Conservation (phyloP, 2,113 vertebrate genomes). For the Colaptes auratus region DNA sequence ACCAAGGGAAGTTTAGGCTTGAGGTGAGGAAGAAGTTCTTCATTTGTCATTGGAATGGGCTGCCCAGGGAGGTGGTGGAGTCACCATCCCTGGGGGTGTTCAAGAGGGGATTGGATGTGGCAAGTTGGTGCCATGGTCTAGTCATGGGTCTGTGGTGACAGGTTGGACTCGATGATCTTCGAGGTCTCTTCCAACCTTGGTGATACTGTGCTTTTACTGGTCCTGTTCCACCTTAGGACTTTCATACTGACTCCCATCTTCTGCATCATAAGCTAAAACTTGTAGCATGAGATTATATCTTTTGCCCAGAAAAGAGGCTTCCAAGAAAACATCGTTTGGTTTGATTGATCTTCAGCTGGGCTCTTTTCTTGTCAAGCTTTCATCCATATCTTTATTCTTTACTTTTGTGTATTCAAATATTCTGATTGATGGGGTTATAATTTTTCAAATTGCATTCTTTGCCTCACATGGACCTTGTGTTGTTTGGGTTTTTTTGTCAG, state of each 20-base stretch:
- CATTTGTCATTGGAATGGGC: too few species aligned
- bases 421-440: neutral
- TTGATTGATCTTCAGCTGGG: neutral
- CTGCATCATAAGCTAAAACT: neutral
- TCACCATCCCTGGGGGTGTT: too few species aligned
- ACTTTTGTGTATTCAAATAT: neutral
- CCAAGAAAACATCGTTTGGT: neutral
- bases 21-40: too few species aligned
- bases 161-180: too few species aligned
- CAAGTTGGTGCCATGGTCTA: too few species aligned
- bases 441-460: neutral
- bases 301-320: neutral
- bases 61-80: too few species aligned
- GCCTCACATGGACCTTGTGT: neutral
- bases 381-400: neutral
- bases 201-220: neutral
- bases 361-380: neutral
- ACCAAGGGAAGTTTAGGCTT: too few species aligned
- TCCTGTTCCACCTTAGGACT: neutral
- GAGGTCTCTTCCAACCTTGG: too few species aligned
- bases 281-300: neutral
- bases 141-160: too few species aligned
- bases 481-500: neutral
- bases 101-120: too few species aligned
- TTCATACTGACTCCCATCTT: neutral